Evolutionary conservation across 2,113 vertebrate genomes (phyloP).

Genomic region (Syngnathus floridae): DNA sequence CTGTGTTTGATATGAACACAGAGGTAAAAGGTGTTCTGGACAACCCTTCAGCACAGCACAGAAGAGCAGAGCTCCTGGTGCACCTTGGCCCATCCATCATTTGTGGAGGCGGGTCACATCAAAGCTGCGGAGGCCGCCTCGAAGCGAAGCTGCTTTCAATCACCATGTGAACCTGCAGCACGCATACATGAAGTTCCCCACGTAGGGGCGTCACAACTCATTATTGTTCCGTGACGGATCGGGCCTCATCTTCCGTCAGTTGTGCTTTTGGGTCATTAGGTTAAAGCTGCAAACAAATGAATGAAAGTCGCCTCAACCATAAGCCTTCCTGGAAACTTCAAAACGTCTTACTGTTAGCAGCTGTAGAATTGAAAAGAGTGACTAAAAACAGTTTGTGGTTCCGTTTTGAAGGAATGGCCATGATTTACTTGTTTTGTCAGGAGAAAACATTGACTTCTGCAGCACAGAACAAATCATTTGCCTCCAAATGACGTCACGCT

Average conservation of each 20-base stretch:
- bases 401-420: too few species aligned
- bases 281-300: constrained; percentile 16
- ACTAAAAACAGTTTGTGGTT: too few species aligned
- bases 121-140: constrained; percentile 14
- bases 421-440: too few species aligned
- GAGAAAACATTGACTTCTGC: too few species aligned
- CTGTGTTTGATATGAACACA: too few species aligned
- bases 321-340: neutral
- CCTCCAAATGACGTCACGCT: too few species aligned
- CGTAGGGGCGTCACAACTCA: constrained; percentile 42
- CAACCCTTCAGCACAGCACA: too few species aligned
- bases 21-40: too few species aligned
- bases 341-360: too few species aligned
- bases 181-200: constrained; percentile 36
- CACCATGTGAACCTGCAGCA: constrained; percentile 22
- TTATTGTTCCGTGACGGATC: constrained; percentile 20
- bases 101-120: constrained; percentile 4
- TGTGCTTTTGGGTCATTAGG: constrained; percentile 28
- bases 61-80: neutral
- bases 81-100: constrained; percentile 23
- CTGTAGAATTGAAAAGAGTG: too few species aligned
- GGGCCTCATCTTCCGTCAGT: neutral
- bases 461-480: too few species aligned
- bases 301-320: constrained; percentile 14
- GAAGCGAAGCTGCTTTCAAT: constrained; percentile 18